Evolutionary conservation across 2,888 invertebrate genomes (phyloP), one percentile per base, ranked within the genome.

Genomic region (Microdon myrmicae): DNA sequence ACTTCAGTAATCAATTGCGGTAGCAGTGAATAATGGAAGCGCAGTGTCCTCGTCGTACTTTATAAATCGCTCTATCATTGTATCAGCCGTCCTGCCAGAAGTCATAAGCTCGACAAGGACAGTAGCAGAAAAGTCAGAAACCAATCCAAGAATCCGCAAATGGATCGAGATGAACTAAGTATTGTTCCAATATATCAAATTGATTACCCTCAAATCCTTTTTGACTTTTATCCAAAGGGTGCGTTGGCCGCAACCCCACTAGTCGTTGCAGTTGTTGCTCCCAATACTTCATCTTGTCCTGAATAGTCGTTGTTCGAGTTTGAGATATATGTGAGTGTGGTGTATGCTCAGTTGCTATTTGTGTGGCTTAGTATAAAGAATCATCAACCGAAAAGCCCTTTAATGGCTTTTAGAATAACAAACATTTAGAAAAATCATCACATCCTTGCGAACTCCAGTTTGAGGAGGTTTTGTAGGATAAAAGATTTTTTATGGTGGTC

Each of bases 381-480:
- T 41, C 51, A 56, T 51, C 44, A 20, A 51, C 32, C 49, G 49
- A 47, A 64, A 51, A 64, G 47, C 64, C 64, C 47, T 53, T 64
- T 64, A 64, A 64, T 64, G 64, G 43, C 16, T 55, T 60, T 53
- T 41, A 45, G 47, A 43, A 55, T 35, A 39, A 41, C 41, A 47
- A 53, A 48, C 64, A 64, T 58, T 64, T 58, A 47, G 56, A 64
- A 64, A 64, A 58, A 58, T 64, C 64, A 64, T 58, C 64, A 64
- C 56, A 49, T 55, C 20, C 26, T 16, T 17, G 10, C 9, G 12
- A 6, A 22, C 29, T 34, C 25, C 23, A 16, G 34, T 12, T 8
- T 9, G 13, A 22, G 31, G 23, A 29, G 32, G 13, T 17, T 10
- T 10, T 7, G 20, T 45, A 20, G 37, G 32, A 22, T 10, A 6